Conservation (phyloP, 1,140 invertebrate genomes). For the Bombus polaris region DNA sequence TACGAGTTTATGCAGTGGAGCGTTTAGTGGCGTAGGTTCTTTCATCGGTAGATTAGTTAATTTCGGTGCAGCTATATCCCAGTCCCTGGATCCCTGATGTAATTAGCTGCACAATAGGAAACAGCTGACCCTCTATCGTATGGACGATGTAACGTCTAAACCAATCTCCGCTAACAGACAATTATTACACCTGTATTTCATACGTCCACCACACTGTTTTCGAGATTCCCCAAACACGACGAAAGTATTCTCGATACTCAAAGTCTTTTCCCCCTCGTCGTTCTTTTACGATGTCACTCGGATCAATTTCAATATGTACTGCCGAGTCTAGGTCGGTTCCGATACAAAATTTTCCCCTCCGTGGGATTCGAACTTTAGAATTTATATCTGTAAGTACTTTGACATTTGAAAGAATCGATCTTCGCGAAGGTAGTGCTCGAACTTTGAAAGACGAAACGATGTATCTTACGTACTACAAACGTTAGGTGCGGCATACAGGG, state of each 20-base stretch:
- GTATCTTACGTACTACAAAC: no score
- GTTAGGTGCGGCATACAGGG: no score
- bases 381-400: neutral
- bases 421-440: neutral
- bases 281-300: neutral
- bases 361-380: neutral
- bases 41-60: slow-evolving; percentile 76
- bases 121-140: slow-evolving; percentile 70
- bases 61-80: slow-evolving; percentile 65
- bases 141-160: slow-evolving; percentile 67
- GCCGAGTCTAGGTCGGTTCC: neutral
- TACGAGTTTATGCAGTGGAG: slow-evolving; percentile 51
- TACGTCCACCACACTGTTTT: slow-evolving; percentile 26
- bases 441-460: neutral
- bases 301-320: neutral
- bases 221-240: neutral
- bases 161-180: slow-evolving; percentile 72
- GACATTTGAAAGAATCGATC: neutral
- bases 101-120: slow-evolving; percentile 78
- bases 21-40: slow-evolving; percentile 66
- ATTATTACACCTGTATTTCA: slow-evolving; percentile 72
- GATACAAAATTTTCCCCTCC: neutral
- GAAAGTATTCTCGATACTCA: slow-evolving; percentile 41
- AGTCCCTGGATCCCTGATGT: slow-evolving; percentile 73
- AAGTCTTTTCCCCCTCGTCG: neutral